Percentiles rank a stretch among this genome's conserved stretches.
These are phyloP conservation scores for Cotesia congregata DNA, from an alignment of 2,888 invertebrate genomes.

Conservation along the genomic window DNA sequence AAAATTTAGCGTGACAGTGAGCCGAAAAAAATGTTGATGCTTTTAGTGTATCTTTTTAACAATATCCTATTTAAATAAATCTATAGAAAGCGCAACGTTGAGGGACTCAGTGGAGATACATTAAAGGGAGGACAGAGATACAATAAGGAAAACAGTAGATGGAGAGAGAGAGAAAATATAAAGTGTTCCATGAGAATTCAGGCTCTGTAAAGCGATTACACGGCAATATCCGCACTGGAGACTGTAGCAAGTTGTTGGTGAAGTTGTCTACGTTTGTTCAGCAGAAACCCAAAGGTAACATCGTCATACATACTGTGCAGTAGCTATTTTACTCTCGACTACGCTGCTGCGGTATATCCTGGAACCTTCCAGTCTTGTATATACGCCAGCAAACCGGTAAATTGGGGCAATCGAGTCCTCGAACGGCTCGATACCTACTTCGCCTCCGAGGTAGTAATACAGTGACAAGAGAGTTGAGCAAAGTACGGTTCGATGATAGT, in stretches of 20 bases:
- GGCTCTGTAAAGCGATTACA: slow-evolving; percentile 46
- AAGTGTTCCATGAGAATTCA: slow-evolving; percentile 31
- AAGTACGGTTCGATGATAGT: neutral
- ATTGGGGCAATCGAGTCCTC: slow-evolving; percentile 50
- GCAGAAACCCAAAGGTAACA: slow-evolving; percentile 10
- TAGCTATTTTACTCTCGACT: neutral
- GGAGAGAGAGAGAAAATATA: slow-evolving; percentile 17
- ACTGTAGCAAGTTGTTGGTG: neutral
- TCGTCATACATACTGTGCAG: neutral
- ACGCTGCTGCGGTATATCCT: neutral
- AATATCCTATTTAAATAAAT: slow-evolving; percentile 6
- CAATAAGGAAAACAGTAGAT: neutral
- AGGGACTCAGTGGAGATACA: neutral
- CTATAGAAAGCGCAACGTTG: neutral
- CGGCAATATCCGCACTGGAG: slow-evolving; percentile 44
- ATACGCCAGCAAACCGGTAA: slow-evolving; percentile 42
- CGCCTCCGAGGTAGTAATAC: slow-evolving; percentile 15
- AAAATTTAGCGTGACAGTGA: neutral
- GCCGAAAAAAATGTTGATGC: neutral
- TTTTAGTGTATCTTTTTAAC: slow-evolving; percentile 3
- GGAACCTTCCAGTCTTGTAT: neutral
- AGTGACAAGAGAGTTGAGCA: neutral
- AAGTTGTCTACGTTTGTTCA: slow-evolving; percentile 12
- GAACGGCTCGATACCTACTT: slow-evolving; percentile 42
- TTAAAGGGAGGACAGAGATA: neutral